A percentile compares a stretch with the other conserved stretches of the same genome.
Conservation (phyloP, 1,140 invertebrate genomes). For the Aplysia californica region DNA sequence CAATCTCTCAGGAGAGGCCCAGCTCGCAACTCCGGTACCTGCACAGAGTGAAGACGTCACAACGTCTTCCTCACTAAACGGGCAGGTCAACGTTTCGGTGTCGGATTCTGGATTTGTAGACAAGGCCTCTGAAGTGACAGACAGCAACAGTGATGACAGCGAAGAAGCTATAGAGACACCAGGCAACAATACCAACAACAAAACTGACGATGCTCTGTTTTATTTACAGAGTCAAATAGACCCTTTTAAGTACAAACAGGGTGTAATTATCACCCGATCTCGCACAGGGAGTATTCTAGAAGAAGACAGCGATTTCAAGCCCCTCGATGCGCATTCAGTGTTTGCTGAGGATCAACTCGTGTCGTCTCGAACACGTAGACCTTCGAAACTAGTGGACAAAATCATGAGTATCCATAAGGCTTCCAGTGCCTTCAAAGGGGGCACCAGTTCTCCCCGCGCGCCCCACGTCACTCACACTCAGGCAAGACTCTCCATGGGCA, state of each 20-base stretch:
- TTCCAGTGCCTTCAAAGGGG: background rate
- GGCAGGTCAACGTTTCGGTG: background rate
- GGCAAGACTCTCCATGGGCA: background rate
- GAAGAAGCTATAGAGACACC: too few species aligned
- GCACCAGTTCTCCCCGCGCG: background rate
- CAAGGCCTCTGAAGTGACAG: background rate
- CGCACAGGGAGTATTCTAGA: too few species aligned
- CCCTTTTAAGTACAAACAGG: too few species aligned
- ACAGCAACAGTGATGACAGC: background rate
- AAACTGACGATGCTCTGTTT: too few species aligned
- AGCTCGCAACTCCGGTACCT: too few species aligned
- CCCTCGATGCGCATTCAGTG: too few species aligned
- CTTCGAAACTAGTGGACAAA: background rate
- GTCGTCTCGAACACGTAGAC: background rate
- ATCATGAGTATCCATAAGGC: background rate
- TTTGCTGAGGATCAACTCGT: background rate
- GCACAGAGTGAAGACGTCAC: background rate
- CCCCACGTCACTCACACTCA: background rate
- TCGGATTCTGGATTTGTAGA: background rate
- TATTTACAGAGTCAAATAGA: too few species aligned
- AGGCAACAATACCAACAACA: too few species aligned
- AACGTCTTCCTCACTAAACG: background rate
- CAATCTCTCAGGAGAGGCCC: too few species aligned
- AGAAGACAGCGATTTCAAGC: too few species aligned
- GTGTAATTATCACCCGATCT: too few species aligned